Percentiles rank a stretch among this genome's conserved stretches.
phyloP scores from a whole-genome alignment of 2,888 invertebrate genomes.

The Sminthurides aquaticus region DNA sequence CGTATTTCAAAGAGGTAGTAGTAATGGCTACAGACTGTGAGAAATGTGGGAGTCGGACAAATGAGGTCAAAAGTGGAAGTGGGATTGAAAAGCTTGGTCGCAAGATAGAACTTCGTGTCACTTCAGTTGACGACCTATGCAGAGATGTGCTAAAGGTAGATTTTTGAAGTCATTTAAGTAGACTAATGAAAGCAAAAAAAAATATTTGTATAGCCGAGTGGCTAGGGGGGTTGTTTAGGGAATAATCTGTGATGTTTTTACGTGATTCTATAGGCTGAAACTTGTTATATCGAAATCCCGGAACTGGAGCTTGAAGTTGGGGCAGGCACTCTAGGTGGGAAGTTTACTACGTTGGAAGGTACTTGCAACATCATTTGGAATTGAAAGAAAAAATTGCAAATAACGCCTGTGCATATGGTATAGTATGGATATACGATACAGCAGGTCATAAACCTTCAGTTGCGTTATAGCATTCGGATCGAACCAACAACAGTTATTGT shows the following conservation, averaged over 20 bases:
- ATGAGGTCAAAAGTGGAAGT: conserved; percentile 90
- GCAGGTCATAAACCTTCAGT: too few species aligned
- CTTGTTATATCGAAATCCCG: conserved; percentile 69
- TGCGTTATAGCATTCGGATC: too few species aligned
- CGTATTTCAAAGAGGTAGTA: conserved; percentile 94
- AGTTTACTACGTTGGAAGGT: conserved; percentile 90
- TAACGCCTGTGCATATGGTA: too few species aligned
- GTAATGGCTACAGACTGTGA: conserved; percentile 96
- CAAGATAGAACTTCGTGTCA: conserved; percentile 65
- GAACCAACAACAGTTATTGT: too few species aligned
- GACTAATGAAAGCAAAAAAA: background rate
- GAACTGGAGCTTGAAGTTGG: conserved; percentile 83
- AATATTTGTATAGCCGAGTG: background rate
- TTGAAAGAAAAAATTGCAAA: background rate
- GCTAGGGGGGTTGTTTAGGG: too few species aligned
- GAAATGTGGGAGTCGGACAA: conserved; percentile 79
- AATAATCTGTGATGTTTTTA: too few species aligned
- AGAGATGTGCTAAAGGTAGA: conserved; percentile 85
- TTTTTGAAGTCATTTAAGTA: background rate
- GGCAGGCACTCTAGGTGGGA: conserved; percentile 74
- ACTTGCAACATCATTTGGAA: conserved; percentile 2
- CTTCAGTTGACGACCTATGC: conserved; percentile 66
- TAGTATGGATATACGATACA: too few species aligned
- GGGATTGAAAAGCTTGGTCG: conserved; percentile 78
- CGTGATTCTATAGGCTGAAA: conserved; percentile 60